These are phyloP conservation scores for Cryptops parisi DNA, from an alignment of 2,888 invertebrate species.

Conservation along the genomic window DNA sequence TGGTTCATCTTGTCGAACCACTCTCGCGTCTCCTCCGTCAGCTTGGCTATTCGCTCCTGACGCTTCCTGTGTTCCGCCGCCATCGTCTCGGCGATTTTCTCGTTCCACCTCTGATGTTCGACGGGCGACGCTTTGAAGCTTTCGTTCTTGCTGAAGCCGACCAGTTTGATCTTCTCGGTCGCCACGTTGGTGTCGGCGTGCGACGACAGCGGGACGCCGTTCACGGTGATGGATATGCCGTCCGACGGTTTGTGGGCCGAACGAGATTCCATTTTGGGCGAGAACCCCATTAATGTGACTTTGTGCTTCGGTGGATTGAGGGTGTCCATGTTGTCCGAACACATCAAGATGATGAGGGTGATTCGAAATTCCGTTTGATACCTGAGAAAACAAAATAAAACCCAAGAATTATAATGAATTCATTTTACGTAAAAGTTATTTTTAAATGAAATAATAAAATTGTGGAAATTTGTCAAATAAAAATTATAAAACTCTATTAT, in stretches of 20 bases:
- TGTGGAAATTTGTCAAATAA: no score
- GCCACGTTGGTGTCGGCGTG: no score
- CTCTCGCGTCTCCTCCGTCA: constrained; percentile 10
- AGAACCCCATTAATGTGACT: background rate
- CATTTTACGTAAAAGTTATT: no score
- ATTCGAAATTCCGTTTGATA: no score
- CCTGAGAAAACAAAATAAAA: no score
- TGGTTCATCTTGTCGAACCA: constrained; percentile 8
- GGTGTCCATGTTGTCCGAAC: background rate
- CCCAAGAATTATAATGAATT: no score
- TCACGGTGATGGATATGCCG: constrained; percentile 1
- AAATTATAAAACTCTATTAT: no score
- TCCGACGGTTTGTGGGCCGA: background rate
- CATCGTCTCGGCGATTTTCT: background rate
- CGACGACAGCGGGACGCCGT: background rate
- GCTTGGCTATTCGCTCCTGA: background rate
- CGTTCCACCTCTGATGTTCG: background rate
- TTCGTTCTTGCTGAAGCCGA: background rate
- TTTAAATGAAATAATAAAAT: no score
- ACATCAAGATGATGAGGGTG: no score
- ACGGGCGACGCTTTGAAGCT: background rate
- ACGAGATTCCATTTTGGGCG: background rate
- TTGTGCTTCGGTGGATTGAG: background rate
- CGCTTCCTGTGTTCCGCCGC: background rate
- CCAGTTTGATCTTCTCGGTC: background rate